These are phyloP conservation scores for Agrilus mali DNA, from an alignment of 2,888 invertebrate genomes.

Conservation along the genomic window DNA sequence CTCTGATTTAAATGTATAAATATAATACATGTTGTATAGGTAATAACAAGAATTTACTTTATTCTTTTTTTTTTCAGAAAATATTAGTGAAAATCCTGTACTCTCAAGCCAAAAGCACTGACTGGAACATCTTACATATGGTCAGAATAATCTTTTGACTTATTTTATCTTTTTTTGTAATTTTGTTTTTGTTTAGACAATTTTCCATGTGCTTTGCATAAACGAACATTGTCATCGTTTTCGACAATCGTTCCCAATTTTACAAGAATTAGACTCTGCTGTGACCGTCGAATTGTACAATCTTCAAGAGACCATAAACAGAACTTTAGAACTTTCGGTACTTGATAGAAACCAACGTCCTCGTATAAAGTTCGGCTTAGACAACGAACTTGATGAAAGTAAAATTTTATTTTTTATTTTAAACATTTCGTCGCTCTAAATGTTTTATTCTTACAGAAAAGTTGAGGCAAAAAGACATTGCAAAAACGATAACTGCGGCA, in stretches of 20 bases:
- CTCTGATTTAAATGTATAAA: constrained; percentile 46
- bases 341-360: constrained; percentile 51
- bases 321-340: constrained; percentile 58
- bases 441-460: constrained; percentile 40
- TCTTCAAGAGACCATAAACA: constrained; percentile 56
- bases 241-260: constrained; percentile 36
- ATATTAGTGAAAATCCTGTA: constrained; percentile 51
- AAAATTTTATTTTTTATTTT: constrained; percentile 19
- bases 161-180: background rate
- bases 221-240: constrained; percentile 50
- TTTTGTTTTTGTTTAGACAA: constrained; percentile 38
- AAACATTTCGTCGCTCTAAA: constrained; percentile 2
- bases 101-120: constrained; percentile 46
- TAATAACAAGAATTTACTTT: too few species aligned
- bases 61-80: constrained; percentile 33
- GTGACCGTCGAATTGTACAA: constrained; percentile 40
- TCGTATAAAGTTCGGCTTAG: constrained; percentile 62
- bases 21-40: constrained; percentile 1
- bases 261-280: constrained; percentile 37
- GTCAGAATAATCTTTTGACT: constrained; percentile 30
- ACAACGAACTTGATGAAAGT: constrained; percentile 64
- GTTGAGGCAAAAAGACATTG: constrained; percentile 53
- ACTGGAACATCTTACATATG: constrained; percentile 61
- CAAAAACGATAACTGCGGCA: constrained; percentile 58
- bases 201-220: constrained; percentile 54